Base-by-base conservation (phyloP, 1,140 invertebrate species). In the Odontomachus brunneus region DNA sequence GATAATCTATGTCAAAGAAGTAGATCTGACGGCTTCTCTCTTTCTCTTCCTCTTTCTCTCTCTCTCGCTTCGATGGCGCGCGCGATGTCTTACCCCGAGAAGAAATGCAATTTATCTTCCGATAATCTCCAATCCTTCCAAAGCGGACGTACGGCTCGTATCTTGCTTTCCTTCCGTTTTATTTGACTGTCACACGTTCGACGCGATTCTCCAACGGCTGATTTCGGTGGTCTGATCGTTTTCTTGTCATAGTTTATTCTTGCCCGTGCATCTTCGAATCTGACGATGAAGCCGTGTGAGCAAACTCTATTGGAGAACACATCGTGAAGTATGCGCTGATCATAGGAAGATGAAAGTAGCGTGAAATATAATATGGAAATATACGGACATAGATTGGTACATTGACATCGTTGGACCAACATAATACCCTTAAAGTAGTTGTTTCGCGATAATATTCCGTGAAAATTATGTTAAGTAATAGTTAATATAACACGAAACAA, bases 121-220 rank as follows among this genome's bases (percentile, higher is more conserved):
- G 55, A 74, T 71, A 84, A 87, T 83, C 83, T 82, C 84, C 71
- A 55, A 67, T 74, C 83, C 73, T 85, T 78, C 80, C 73, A 83
- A 74, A 73, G 67, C 55, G 84, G 76, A 78, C 75, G 75, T 83
- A 78, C 67, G 80, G 59, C 48, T 82, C 73, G 66, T 84, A 67
- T 76, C 78, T 78, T 67, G 71, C 73, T 73, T 33, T 63, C 55
- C 60, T 75, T 67, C 62, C 63, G 78, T 83, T 85, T 82, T 87
- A 82, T 76, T 75, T 73, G 71, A 83, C 75, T 76, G 85, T 89
- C 62, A 76, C 29, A 72, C 57, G 44, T 74, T 51, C 83, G 57
- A 71, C 51, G 71, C 14, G 63, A 60, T 80, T 51, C 62, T 80
- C 59, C 49, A 71, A 81, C 75, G 82, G 51, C 38, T 76, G 49